These are phyloP conservation scores for Scaptomyza reducta DNA, from an alignment of 2,888 invertebrate species.

Conservation along the genomic window DNA sequence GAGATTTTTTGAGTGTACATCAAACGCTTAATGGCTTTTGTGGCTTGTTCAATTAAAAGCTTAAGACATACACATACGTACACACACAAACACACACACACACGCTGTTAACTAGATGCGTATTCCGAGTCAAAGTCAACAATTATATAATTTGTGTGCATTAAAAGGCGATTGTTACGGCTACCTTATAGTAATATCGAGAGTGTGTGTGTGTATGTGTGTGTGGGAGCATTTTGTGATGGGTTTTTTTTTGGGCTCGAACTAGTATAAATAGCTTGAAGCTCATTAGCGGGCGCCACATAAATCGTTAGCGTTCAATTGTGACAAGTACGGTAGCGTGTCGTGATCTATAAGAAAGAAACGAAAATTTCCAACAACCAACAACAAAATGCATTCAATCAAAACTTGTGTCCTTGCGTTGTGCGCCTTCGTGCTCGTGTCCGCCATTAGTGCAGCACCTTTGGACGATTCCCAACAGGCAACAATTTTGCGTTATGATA, in stretches of 20 bases:
- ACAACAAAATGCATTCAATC: conserved; percentile 71
- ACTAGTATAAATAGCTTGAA: conserved; percentile 65
- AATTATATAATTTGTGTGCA: conserved; percentile 55
- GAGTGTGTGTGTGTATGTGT: conserved; percentile 6
- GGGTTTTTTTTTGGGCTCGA: conserved; percentile 3
- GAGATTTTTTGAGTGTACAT: conserved; percentile 59
- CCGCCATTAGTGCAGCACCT: conserved; percentile 68
- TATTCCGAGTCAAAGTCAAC: conserved; percentile 26
- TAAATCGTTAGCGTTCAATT: conserved; percentile 61
- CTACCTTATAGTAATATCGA: conserved; percentile 22
- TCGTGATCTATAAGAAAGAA: conserved; percentile 14
- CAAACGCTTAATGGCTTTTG: conserved; percentile 63
- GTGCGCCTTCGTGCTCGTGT: conserved; percentile 60
- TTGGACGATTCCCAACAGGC: conserved; percentile 84
- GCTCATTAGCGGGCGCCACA: conserved; percentile 59
- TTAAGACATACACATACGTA: conserved; percentile 37
- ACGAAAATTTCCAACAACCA: not conserved
- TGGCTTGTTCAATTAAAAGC: conserved; percentile 76
- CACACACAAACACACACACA: conserved; percentile 1
- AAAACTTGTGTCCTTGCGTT: conserved; percentile 57
- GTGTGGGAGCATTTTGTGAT: conserved; percentile 12
- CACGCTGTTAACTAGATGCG: not conserved
- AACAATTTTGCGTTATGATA: conserved; percentile 86
- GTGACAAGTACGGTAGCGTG: conserved; percentile 60
- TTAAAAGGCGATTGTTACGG: conserved; percentile 42